These are phyloP conservation scores for Galerucella pusilla DNA, from an alignment of 2,888 invertebrate species.

Conservation along the genomic window DNA sequence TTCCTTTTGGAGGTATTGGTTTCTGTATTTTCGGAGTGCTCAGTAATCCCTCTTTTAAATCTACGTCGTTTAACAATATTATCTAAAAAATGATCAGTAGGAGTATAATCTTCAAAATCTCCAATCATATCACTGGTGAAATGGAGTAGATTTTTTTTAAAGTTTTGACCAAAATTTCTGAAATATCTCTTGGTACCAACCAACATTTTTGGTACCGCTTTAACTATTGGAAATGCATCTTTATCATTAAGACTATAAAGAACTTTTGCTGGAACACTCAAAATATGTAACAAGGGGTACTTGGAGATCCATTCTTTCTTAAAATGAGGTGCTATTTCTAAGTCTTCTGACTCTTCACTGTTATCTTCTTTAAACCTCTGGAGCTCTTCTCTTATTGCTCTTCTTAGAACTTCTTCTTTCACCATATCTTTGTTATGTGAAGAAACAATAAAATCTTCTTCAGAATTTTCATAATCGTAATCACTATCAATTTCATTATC, in stretches of 20 bases:
- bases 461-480: constrained; percentile 25
- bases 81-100: constrained; percentile 37
- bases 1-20: constrained; percentile 42
- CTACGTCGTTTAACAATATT: constrained; percentile 40
- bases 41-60: constrained; percentile 25
- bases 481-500: constrained; percentile 23
- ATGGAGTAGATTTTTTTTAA: constrained; percentile 56
- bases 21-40: constrained; percentile 37
- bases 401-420: constrained; percentile 37
- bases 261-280: constrained; percentile 58
- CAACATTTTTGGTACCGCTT: constrained; percentile 57
- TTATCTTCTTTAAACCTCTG: constrained; percentile 41
- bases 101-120: constrained; percentile 51
- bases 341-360: constrained; percentile 28
- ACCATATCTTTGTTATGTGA: constrained; percentile 17
- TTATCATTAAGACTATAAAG: constrained; percentile 56
- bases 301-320: constrained; percentile 45
- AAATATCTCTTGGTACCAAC: constrained; percentile 57
- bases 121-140: constrained; percentile 58
- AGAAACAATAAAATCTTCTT: constrained; percentile 26
- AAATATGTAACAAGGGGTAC: constrained; percentile 56
- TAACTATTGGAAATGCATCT: constrained; percentile 56
- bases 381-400: constrained; percentile 48
- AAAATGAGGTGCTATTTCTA: constrained; percentile 12
- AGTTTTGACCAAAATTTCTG: constrained; percentile 56